These are phyloP conservation scores for Nipponacmea schrenckii DNA, from an alignment of 2,888 invertebrate genomes.

Conservation along the genomic window DNA sequence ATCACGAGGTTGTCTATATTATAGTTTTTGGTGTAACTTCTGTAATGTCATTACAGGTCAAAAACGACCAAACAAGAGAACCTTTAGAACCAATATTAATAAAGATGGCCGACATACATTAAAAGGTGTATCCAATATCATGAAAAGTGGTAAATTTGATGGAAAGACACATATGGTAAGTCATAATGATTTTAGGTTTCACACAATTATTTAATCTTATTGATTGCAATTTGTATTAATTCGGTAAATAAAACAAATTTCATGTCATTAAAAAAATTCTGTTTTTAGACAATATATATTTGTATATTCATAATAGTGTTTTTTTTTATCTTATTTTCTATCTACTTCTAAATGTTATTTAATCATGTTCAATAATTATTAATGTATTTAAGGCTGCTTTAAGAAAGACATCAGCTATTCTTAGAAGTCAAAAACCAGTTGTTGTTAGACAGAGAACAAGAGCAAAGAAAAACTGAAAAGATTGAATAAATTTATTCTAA, in stretches of 20 bases:
- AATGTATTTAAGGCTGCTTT: constrained; percentile 80
- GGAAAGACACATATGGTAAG: constrained; percentile 1
- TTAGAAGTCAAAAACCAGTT: constrained; percentile 89
- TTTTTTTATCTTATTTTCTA: constrained; percentile 20
- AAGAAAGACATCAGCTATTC: constrained; percentile 90
- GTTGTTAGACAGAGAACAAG: constrained; percentile 78
- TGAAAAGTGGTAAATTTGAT: constrained; percentile 2
- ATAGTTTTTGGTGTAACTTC: too few relatives aligned
- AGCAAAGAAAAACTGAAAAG: constrained; percentile 42
- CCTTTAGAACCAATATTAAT: background rate
- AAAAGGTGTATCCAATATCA: background rate
- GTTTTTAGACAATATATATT: constrained; percentile 12
- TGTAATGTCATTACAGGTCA: background rate
- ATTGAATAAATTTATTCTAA: background rate
- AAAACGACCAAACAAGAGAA: background rate
- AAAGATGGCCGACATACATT: constrained; percentile 5
- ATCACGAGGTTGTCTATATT: too few relatives aligned
- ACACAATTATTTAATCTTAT: background rate
- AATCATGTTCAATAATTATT: too few relatives aligned
- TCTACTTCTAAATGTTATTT: too few relatives aligned
- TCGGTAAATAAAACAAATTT: too few relatives aligned
- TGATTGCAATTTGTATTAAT: too few relatives aligned
- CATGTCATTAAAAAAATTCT: constrained; percentile 72
- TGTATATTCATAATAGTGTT: background rate
- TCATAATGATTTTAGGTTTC: background rate